A percentile compares a stretch with the other conserved stretches of the same genome.
Evolutionary conservation across 2,888 invertebrate genomes (phyloP).

Genomic region (Nyleta sp.): DNA sequence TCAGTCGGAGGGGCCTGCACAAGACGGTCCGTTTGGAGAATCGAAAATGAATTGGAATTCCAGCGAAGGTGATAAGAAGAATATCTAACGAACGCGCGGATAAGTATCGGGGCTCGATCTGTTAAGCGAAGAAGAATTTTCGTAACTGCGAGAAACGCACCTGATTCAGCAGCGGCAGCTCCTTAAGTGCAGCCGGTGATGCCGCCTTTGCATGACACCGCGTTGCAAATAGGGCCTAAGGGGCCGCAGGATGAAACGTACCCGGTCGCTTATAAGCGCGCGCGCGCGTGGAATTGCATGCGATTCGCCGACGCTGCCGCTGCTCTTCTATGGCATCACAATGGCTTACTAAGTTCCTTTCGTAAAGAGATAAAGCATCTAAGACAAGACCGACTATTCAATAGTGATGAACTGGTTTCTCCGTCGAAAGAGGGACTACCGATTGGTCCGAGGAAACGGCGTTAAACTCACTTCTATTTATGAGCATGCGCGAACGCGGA

Average conservation of each 20-base stretch:
- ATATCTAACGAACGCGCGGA: conserved; percentile 57
- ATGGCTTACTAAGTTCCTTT: conserved; percentile 75
- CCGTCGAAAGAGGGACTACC: conserved; percentile 60
- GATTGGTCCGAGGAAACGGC: conserved; percentile 56
- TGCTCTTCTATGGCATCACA: conserved; percentile 76
- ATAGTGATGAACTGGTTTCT: conserved; percentile 76
- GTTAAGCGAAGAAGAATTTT: conserved; percentile 62
- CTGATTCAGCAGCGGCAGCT: conserved; percentile 61
- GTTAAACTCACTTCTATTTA: conserved; percentile 66
- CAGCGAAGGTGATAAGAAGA: conserved; percentile 27
- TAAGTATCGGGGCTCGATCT: conserved; percentile 60
- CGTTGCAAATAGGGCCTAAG: conserved; percentile 66
- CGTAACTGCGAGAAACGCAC: conserved; percentile 64
- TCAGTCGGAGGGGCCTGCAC: too few species aligned
- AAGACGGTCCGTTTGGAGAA: not conserved
- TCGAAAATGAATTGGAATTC: conserved; percentile 10
- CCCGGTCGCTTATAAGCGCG: conserved; percentile 60
- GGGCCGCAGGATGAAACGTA: conserved; percentile 63
- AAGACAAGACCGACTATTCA: conserved; percentile 77
- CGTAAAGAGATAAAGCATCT: conserved; percentile 77
- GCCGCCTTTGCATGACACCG: conserved; percentile 65
- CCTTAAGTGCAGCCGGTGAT: conserved; percentile 61
- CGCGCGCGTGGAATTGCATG: conserved; percentile 62
- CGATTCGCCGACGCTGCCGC: conserved; percentile 68
- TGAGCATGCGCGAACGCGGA: conserved; percentile 45